Conservation (phyloP, 1,140 invertebrate genomes). For the Marisa cornuarietis region DNA sequence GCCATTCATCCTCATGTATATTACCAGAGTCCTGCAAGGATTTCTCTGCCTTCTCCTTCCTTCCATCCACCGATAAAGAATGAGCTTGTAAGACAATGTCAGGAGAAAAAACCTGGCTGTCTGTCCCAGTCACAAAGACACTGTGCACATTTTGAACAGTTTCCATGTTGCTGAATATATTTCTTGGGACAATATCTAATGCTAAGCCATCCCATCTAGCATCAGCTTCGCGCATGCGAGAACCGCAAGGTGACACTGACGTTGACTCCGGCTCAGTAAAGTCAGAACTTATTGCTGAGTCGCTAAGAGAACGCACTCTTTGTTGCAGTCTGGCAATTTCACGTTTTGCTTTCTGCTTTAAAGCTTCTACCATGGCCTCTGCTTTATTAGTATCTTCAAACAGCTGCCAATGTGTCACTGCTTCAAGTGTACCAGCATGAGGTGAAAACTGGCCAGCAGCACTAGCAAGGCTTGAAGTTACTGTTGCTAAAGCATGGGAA, state of each 20-base stretch:
- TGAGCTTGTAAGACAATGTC: too few relatives aligned
- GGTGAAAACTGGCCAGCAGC: background rate
- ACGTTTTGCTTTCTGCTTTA: conserved; percentile 35
- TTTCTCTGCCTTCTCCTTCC: background rate
- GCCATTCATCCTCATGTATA: conserved; percentile 47
- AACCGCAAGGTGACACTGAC: conserved; percentile 43
- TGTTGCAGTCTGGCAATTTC: conserved; percentile 45
- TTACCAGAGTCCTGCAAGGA: conserved; percentile 52
- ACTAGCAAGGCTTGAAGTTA: too few relatives aligned
- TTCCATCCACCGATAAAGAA: background rate
- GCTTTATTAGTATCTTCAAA: conserved; percentile 20
- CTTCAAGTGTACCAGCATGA: too few relatives aligned
- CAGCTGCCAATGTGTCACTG: conserved; percentile 5
- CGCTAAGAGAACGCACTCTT: conserved; percentile 50
- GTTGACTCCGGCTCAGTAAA: conserved; percentile 57
- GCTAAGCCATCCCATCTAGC: conserved; percentile 16
- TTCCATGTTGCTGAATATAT: background rate
- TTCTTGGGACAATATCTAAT: background rate
- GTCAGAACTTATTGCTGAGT: conserved; percentile 63
- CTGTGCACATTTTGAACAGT: background rate
- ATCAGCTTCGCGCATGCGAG: conserved; percentile 6
- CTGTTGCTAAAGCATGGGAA: too few relatives aligned
- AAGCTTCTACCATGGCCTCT: conserved; percentile 22
- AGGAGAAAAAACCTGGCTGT: too few relatives aligned
- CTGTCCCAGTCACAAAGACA: background rate